phyloP scores from a whole-genome alignment of 1,140 invertebrate genomes.

The Drosophila micromelanica region DNA sequence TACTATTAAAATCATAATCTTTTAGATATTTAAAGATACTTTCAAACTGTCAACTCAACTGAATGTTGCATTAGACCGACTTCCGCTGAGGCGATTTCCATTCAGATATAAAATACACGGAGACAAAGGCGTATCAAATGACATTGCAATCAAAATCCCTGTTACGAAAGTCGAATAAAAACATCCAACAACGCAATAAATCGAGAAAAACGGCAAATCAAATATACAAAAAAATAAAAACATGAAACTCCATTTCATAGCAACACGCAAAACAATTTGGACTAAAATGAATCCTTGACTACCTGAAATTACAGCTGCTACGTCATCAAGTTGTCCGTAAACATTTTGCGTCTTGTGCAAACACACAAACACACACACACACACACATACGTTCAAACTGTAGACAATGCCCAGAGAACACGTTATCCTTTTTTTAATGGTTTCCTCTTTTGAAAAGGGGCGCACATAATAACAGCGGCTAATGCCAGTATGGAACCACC shows the following conservation, averaged over 20 bases:
- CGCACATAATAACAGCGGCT: conserved; percentile 52
- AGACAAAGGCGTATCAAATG: conserved; percentile 31
- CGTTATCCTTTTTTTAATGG: conserved; percentile 78
- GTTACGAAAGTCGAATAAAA: conserved; percentile 8
- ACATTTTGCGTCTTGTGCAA: conserved; percentile 74
- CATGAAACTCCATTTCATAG: conserved; percentile 21
- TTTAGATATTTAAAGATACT: conserved; percentile 6
- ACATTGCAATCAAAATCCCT: conserved; percentile 31
- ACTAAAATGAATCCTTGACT: conserved; percentile 48
- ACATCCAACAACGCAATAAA: background rate
- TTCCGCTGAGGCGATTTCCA: conserved; percentile 2
- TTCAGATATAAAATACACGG: background rate
- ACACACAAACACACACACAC: conserved; percentile 41
- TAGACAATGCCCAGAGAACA: conserved; percentile 53
- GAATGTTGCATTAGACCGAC: conserved; percentile 13
- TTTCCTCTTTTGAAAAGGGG: conserved; percentile 55
- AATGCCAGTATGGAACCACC: conserved; percentile 21
- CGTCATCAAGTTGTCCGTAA: conserved; percentile 53
- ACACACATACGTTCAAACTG: background rate
- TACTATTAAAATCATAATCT: conserved; percentile 7
- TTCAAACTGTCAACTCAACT: conserved; percentile 8
- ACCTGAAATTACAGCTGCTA: conserved; percentile 56
- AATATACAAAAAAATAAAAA: conserved; percentile 6
- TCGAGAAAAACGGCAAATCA: conserved; percentile 27
- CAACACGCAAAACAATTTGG: conserved; percentile 38